A percentile compares a stretch with the other conserved stretches of the same genome.
Conservation (phyloP, 2,797 vertebrate genomes). For the Helicolenus hilgendorfi region DNA sequence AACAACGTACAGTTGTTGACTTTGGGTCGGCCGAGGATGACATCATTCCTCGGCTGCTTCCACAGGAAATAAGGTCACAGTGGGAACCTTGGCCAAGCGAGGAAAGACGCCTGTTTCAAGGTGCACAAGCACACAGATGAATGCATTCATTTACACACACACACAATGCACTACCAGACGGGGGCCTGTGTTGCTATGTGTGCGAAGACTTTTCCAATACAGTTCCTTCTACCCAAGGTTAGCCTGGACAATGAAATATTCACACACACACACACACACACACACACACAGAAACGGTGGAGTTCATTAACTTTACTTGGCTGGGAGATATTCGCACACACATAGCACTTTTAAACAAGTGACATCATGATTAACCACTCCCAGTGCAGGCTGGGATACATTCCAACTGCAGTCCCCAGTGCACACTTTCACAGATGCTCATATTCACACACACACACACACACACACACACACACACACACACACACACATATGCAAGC, state of each 20-base stretch:
- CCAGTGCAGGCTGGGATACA: conserved; percentile 61
- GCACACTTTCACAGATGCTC: conserved; percentile 17
- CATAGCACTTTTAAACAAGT: conserved; percentile 40
- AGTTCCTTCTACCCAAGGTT: conserved; percentile 65
- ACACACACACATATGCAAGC: not conserved
- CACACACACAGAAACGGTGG: not conserved
- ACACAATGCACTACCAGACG: conserved; percentile 37
- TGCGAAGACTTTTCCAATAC: conserved; percentile 75
- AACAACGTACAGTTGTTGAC: conserved; percentile 77
- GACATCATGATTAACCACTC: conserved; percentile 74
- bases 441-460: not conserved
- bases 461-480: not conserved
- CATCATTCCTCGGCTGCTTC: conserved; percentile 84
- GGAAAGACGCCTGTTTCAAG: conserved; percentile 66
- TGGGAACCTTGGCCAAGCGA: conserved; percentile 79
- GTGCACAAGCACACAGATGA: conserved; percentile 52
- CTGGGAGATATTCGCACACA: not conserved
- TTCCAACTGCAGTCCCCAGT: conserved; percentile 60
- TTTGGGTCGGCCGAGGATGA: conserved; percentile 79
- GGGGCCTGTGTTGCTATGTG: conserved; percentile 68
- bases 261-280: not conserved
- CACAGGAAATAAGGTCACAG: conserved; percentile 91
- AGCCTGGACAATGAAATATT: conserved; percentile 55
- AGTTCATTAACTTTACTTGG: not conserved
- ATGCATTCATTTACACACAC: conserved; percentile 39